Evolutionary conservation across 2,113 vertebrate species (phyloP), one percentile per base, ranked within the genome.

Genomic region (Gallinago media): DNA sequence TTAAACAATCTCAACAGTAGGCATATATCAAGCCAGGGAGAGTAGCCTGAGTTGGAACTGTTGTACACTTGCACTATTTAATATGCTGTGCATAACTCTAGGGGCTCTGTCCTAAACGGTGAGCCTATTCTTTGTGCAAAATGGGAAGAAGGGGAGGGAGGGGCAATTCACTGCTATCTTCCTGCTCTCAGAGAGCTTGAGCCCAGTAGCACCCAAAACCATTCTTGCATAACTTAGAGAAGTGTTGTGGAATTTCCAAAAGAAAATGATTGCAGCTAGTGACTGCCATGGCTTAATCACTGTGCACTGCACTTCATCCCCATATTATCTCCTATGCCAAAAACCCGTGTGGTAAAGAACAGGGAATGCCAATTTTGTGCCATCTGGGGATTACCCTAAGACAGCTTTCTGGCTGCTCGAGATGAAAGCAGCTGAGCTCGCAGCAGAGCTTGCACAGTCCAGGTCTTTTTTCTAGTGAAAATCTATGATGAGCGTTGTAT

Each of bases 321-420:
- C 42, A 65, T 8, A 2, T 55, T 68, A 36, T 25, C 47, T 63
- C 68, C 49, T 59, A 7, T 72, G 88, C 68, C 90, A 94, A 68
- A 73, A 70, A 8, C 12, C 46, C 79, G 38, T 21, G 42, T 77
- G 79, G 76, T 52, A 83, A 40, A 91, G 54, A 81, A 46, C 26
- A 54, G 52, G 50, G 68, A 86, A 88, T 94, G 85, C 90, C 96
- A 91, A 11, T 46, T 92, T 68, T 78, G 55, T 92, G 81, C 75
- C 85, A 89, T 46, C 88, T 82, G 89, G 78, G 91, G 79, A 83
- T 94, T 92, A 84, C 81, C 86, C 71, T 31, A 4, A 66, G 54
- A 68, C 63, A 84, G 59, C 31, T 95, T 91, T 74, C 84, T 95
- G 88, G 70, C 84, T 89, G 67, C 83, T 85, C 81, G 65, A 56